phyloP scores from a whole-genome alignment of 2,888 invertebrate genomes.

The Acanthosepion pharaonis region DNA sequence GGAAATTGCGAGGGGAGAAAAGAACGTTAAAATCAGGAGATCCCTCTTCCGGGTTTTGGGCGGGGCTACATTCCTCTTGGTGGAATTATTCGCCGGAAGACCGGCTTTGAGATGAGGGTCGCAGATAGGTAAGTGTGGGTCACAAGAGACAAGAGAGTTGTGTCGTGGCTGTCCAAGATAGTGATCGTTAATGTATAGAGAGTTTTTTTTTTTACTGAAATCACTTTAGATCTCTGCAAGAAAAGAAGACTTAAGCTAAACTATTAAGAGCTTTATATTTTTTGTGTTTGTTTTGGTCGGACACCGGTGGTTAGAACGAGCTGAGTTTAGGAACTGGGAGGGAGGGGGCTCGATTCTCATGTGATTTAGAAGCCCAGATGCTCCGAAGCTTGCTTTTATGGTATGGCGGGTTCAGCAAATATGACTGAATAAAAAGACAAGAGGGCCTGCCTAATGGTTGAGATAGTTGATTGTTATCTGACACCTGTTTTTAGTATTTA shows the following conservation, averaged over 20 bases:
- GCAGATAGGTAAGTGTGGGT: not conserved
- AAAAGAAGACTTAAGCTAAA: not conserved
- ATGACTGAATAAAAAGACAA: not conserved
- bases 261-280: not conserved
- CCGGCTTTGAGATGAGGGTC: not conserved
- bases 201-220: not conserved
- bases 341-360: not conserved
- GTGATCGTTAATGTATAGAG: not conserved
- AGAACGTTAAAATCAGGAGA: not conserved
- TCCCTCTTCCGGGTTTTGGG: not conserved
- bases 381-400: not conserved
- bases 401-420: not conserved
- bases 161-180: not conserved
- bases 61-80: not conserved
- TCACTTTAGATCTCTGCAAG: not conserved
- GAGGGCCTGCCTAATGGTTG: too few species aligned
- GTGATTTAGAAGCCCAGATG: not conserved
- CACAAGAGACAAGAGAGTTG: not conserved
- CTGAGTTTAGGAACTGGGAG: not conserved
- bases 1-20: not conserved
- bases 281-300: not conserved
- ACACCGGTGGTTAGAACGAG: not conserved
- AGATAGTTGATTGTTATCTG: too few species aligned
- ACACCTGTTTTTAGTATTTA: too few species aligned
- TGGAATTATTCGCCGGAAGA: not conserved